Evolutionary conservation across 2,888 invertebrate genomes (phyloP), one percentile per base, ranked within the genome.

Genomic region (Portevinia maculata): DNA sequence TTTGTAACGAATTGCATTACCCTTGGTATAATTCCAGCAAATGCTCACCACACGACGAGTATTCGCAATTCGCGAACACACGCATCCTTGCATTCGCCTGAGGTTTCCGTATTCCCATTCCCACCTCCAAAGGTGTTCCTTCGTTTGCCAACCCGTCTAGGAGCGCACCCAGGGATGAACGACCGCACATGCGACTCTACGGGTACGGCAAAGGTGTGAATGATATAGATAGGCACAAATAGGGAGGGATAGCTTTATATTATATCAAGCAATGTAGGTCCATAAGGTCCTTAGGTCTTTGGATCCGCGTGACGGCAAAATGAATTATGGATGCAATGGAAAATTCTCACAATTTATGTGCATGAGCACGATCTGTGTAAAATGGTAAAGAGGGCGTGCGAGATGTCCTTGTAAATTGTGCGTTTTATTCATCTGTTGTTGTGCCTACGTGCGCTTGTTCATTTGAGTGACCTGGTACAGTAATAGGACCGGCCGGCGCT

Each of bases 261-360:
- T 44, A 37, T n/a, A n/a, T n/a, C n/a, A n/a, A n/a, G 13, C 9
- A 34, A 32, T 69, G 24, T 67, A 41, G 17, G 28, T 64, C 60
- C 60, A 4, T 46, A 46, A 19, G 39, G 34, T 32, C 44, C 15
- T 1, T 15, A 32, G 50, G 53, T 30, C 48, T 21, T 6, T 9
- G 44, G 30, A 34, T 21, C 11, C 21, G 32, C 24, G 24, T 3
- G 71, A 59, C n/a, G 71, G 41, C 48, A 41, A 53, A 30, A 57
- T 65, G 81, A 76, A 59, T 70, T 70, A 76, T 76, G 53, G 64
- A 64, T 62, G 70, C 53, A 48, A 15, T 55, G 60, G 30, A 39
- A 76, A 76, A 70, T 59, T 71, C 53, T 34, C 52, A 81, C 71
- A 81, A 81, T 70, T 81, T 81, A 76, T 81, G 62, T 65, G 37